phyloP scores from a whole-genome alignment of 1,140 invertebrate genomes.

The Cydia strobilella region DNA sequence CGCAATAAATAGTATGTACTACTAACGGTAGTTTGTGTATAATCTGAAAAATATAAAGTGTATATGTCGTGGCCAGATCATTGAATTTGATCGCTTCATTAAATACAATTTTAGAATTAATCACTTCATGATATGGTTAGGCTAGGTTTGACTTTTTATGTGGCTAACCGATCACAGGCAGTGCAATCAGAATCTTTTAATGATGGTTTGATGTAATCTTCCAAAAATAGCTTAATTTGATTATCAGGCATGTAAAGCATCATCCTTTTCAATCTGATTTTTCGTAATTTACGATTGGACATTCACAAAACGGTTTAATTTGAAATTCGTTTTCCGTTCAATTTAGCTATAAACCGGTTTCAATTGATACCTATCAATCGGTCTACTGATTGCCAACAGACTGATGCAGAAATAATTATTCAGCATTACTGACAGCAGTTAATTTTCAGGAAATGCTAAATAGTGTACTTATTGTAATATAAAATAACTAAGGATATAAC shows the following conservation, averaged over 20 bases:
- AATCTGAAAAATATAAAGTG: too few species aligned
- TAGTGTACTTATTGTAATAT: too few species aligned
- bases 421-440: background rate
- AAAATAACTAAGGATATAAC: too few species aligned
- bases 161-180: too few species aligned
- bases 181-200: too few species aligned
- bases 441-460: background rate
- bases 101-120: too few species aligned
- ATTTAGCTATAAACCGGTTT: background rate
- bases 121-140: too few species aligned
- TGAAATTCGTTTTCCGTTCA: background rate
- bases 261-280: background rate
- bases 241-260: background rate
- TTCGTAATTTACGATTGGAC: background rate
- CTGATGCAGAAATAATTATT: background rate
- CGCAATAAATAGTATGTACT: background rate
- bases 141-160: too few species aligned
- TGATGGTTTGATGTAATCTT: too few species aligned
- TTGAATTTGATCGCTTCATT: too few species aligned
- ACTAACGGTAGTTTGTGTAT: too few species aligned
- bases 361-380: background rate
- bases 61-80: too few species aligned
- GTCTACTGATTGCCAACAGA: background rate
- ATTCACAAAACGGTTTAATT: constrained; percentile 8
- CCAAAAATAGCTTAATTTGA: background rate